Base-by-base conservation (phyloP, 2,888 invertebrate species). In the Podotricha telesiphe region DNA sequence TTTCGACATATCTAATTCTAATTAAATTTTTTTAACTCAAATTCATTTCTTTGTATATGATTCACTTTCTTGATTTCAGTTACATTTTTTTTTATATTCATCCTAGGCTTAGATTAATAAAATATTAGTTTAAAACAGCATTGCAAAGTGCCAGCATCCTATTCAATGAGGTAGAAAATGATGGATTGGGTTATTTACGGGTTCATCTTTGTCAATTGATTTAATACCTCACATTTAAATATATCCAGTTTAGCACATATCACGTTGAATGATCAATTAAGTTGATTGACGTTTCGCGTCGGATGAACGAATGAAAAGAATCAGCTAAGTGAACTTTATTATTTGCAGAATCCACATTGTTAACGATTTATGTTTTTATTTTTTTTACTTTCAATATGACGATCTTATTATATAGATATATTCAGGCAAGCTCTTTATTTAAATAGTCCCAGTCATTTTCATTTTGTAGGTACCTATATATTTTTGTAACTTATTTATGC, bases 251-350 rank as follows among this genome's bases (percentile, higher is more conserved):
- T 85, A 85, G 78, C 79, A 78, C 73, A 76, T 77, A 77, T 78
- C 78, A 82, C 80, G 82, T 82, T 86, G 86, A 86, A 88, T 89
- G 86, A 90, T 90, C 89, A 89, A 90, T 91, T 90, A 88, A 86
- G 75, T 81, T 89, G 88, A 90, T 89, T 85, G 89, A 89, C 86
- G 80, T 84, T 79, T 73, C 67, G 70, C 53, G 65, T 70, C 61
- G 70, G 66, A 50, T 83, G 82, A 81, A 76, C 77, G 70, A 71
- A 71, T 74, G 71, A 72, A 78, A 81, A 80, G 70, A 61, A 69
- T 70, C 68, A 58, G 59, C 67, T 73, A 72, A 72, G 70, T 72
- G 71, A 70, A 72, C 65, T 68, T 73, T 59, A 70, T 73, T 74
- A 68, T 74, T 71, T 68, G 72, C 67, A 68, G 71, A 70, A 65